Evolutionary conservation across 2,888 invertebrate genomes (phyloP).

Genomic region (Diaphora mendica): DNA sequence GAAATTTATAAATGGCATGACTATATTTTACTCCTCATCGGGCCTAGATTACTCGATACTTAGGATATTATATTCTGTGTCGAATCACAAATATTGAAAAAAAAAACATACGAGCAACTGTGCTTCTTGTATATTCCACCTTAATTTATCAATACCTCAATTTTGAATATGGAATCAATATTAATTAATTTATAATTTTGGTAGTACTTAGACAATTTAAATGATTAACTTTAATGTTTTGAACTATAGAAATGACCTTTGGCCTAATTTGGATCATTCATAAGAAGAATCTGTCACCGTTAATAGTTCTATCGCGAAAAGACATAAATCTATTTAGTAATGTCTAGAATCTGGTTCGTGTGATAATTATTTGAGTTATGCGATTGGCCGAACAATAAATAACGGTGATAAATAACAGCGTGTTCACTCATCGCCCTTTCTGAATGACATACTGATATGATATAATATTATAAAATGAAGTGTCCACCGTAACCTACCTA

Average conservation of each 20-base stretch:
- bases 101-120: neutral
- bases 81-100: neutral
- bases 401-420: conserved; percentile 28
- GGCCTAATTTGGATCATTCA: neutral
- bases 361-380: conserved; percentile 6
- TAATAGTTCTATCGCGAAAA: neutral
- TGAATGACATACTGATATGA: conserved; percentile 59
- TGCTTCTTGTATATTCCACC: neutral
- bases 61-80: too few species aligned
- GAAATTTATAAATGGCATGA: neutral
- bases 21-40: neutral
- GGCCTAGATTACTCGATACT: neutral
- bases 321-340: neutral
- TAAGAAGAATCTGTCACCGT: neutral
- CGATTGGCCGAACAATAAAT: conserved; percentile 22
- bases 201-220: too few species aligned
- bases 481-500: conserved; percentile 20
- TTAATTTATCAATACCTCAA: neutral
- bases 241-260: too few species aligned
- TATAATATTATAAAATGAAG: conserved; percentile 37
- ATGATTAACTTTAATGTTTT: too few species aligned
- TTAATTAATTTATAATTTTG: neutral
- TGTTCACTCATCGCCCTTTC: conserved; percentile 37
- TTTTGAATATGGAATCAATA: neutral
- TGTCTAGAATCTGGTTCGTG: neutral